These are phyloP conservation scores for Pangasius mekongensis DNA, from an alignment of 2,797 vertebrate species.

Conservation along the genomic window DNA sequence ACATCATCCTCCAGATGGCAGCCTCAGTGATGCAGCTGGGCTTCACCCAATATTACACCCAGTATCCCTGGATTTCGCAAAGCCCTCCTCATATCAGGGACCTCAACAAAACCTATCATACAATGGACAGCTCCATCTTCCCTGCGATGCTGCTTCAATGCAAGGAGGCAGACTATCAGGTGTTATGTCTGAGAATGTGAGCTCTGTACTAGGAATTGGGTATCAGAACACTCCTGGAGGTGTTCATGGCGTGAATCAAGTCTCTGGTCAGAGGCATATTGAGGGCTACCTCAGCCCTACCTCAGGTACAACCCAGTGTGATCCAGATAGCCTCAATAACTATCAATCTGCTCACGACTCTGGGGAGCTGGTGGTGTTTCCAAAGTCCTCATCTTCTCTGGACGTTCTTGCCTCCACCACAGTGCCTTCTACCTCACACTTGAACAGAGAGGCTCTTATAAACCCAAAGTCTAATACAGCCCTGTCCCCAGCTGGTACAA, in stretches of 20 bases:
- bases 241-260: constrained; percentile 15
- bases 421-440: constrained; percentile 49
- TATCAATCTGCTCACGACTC: not conserved
- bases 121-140: constrained; percentile 81
- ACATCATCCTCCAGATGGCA: constrained; percentile 70
- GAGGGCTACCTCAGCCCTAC: constrained; percentile 21
- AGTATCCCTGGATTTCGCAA: constrained; percentile 71
- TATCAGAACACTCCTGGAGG: constrained; percentile 65
- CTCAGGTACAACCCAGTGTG: constrained; percentile 26
- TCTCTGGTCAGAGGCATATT: constrained; percentile 33
- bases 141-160: constrained; percentile 72
- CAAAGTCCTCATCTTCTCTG: constrained; percentile 31
- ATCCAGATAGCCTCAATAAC: constrained; percentile 21
- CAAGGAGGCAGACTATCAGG: constrained; percentile 76
- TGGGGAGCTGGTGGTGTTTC: not conserved
- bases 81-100: constrained; percentile 80
- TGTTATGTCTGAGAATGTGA: constrained; percentile 72
- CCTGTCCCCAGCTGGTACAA: constrained; percentile 67
- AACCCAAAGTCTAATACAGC: constrained; percentile 65
- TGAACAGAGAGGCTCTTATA: constrained; percentile 34
- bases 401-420: constrained; percentile 4
- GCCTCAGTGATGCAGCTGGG: constrained; percentile 71
- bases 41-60: constrained; percentile 75
- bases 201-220: constrained; percentile 72
- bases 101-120: constrained; percentile 76